Percentiles rank a stretch among this genome's conserved stretches.
These are phyloP conservation scores for Diceros bicornis DNA, from an alignment of 2,797 vertebrate genomes.

Conservation along the genomic window DNA sequence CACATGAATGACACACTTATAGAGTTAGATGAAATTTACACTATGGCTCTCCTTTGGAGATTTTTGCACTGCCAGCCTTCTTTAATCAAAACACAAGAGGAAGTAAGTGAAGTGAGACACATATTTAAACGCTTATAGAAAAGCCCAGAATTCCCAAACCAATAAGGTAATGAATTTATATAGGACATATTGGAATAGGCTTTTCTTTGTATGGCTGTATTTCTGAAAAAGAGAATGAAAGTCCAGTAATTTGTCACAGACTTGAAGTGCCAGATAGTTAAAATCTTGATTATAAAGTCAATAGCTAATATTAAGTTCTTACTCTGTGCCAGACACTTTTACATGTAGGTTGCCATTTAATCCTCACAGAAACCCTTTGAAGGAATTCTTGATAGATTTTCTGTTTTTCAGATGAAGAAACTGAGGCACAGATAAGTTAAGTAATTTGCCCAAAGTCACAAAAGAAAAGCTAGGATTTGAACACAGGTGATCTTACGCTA, in stretches of 20 bases:
- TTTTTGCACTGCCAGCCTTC: constrained; percentile 53
- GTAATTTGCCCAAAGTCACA: not conserved
- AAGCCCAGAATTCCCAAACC: constrained; percentile 60
- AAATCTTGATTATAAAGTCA: constrained; percentile 41
- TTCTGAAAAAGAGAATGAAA: constrained; percentile 46
- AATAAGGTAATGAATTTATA: constrained; percentile 57
- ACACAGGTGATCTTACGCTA: not conserved
- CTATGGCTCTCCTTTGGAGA: not conserved
- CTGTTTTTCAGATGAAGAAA: constrained; percentile 48
- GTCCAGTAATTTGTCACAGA: constrained; percentile 45
- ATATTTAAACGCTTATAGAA: constrained; percentile 67
- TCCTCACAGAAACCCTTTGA: not conserved
- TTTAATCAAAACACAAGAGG: constrained; percentile 40
- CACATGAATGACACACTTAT: not conserved
- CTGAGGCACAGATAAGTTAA: not conserved
- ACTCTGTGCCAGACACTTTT: not conserved
- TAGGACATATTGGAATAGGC: constrained; percentile 42
- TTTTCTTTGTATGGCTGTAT: constrained; percentile 40
- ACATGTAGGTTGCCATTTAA: constrained; percentile 37
- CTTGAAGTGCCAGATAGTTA: not conserved
- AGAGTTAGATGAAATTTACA: constrained; percentile 26
- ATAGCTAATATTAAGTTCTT: constrained; percentile 22
- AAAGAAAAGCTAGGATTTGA: constrained; percentile 51
- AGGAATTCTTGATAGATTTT: constrained; percentile 18
- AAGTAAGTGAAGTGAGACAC: constrained; percentile 58